Conservation (phyloP, 2,113 vertebrate genomes). For the Isurus oxyrinchus region DNA sequence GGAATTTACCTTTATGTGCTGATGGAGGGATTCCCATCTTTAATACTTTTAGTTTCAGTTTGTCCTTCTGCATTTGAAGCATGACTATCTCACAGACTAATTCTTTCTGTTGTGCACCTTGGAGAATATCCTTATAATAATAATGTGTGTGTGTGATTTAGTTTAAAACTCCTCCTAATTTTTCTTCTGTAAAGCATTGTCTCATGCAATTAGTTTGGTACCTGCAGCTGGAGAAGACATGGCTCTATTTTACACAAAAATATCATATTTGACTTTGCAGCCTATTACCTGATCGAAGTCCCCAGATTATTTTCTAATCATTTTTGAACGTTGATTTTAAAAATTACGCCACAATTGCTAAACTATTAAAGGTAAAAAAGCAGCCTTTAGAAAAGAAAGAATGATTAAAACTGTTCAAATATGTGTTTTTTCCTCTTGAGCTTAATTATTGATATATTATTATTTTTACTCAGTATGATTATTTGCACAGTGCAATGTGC, state of each 20-base stretch:
- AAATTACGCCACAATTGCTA: neutral
- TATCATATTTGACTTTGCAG: neutral
- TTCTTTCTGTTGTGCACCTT: neutral
- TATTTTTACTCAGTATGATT: neutral
- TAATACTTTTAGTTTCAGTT: constrained; percentile 31
- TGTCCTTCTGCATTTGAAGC: constrained; percentile 26
- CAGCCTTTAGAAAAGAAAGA: neutral
- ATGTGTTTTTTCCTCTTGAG: neutral
- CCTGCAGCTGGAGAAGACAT: neutral
- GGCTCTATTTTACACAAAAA: neutral
- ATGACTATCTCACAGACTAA: neutral
- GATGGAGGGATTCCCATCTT: neutral
- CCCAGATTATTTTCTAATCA: neutral
- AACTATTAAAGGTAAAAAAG: neutral
- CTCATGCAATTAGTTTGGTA: neutral
- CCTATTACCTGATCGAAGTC: neutral
- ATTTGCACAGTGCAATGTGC: neutral
- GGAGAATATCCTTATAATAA: neutral
- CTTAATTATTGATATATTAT: neutral
- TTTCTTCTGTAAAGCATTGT: neutral
- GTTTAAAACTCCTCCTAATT: neutral
- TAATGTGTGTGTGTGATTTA: neutral
- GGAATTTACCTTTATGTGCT: constrained; percentile 28
- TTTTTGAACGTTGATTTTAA: neutral
- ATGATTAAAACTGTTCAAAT: neutral